Conservation (phyloP, 2,888 invertebrate genomes). For the Drosophila cracens region DNA sequence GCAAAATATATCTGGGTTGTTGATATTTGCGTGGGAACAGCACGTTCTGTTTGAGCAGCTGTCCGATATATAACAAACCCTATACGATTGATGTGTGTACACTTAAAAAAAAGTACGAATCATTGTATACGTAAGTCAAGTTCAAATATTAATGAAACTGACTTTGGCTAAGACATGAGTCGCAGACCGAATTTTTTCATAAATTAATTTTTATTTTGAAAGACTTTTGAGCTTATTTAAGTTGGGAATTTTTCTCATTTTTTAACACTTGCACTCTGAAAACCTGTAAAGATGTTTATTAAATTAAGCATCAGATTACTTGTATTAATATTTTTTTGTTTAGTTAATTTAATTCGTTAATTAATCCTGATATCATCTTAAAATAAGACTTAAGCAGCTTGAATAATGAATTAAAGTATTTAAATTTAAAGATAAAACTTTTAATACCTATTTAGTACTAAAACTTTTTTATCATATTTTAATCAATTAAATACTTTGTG, state of each 20-base stretch:
- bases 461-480: no score
- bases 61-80: constrained; percentile 19
- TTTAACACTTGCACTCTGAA: neutral
- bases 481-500: neutral
- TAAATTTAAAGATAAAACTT: neutral
- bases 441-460: neutral
- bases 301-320: neutral
- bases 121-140: neutral
- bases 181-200: neutral
- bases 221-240: neutral
- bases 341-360: neutral
- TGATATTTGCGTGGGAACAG: constrained; percentile 45
- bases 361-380: neutral
- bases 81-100: neutral
- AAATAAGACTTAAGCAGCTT: neutral
- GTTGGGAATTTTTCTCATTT: neutral
- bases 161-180: neutral
- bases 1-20: constrained; percentile 8
- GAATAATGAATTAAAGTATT: neutral
- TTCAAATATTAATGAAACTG: neutral
- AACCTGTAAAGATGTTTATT: neutral
- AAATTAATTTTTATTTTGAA: neutral
- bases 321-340: neutral
- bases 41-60: constrained; percentile 52
- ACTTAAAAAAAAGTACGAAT: neutral